Percentiles rank a stretch among this genome's conserved stretches.
Evolutionary conservation across 2,797 vertebrate genomes (phyloP).

Genomic region (Falco rusticolus): DNA sequence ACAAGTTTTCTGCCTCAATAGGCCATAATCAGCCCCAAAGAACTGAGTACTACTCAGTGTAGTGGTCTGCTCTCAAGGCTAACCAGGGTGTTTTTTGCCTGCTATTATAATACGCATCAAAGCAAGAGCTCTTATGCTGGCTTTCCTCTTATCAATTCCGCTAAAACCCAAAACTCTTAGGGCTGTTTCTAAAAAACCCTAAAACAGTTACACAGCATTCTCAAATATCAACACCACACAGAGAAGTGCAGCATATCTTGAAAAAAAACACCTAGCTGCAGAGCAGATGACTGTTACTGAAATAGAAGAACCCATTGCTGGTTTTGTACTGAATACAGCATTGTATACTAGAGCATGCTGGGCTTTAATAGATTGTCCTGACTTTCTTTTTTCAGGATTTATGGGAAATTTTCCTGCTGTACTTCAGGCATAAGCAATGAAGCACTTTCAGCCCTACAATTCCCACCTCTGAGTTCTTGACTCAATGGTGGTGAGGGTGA

Average conservation of each 20-base stretch:
- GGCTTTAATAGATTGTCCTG: constrained; percentile 31
- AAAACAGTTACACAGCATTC: constrained; percentile 46
- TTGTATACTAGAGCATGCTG: constrained; percentile 30
- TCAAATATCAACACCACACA: constrained; percentile 60
- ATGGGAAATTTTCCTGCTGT: constrained; percentile 17
- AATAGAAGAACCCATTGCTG: constrained; percentile 35
- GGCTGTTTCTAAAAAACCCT: constrained; percentile 70
- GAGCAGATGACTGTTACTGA: constrained; percentile 21
- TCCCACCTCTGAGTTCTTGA: background rate
- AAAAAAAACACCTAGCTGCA: background rate
- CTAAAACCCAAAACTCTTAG: constrained; percentile 75
- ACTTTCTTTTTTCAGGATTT: constrained; percentile 27
- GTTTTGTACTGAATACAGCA: constrained; percentile 10
- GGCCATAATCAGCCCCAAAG: constrained; percentile 97
- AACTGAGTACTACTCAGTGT: constrained; percentile 92
- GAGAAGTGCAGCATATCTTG: background rate
- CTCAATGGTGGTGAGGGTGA: background rate
- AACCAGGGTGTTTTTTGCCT: constrained; percentile 93
- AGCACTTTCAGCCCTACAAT: background rate
- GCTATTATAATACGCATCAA: constrained; percentile 91
- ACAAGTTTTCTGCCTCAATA: constrained; percentile 99
- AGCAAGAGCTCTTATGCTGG: constrained; percentile 79
- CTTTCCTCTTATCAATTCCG: constrained; percentile 76
- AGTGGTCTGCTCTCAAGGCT: constrained; percentile 93
- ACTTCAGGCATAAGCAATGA: constrained; percentile 2